Base-by-base conservation (phyloP, 2,797 vertebrate species). In the Parotocinclus haroldoi region DNA sequence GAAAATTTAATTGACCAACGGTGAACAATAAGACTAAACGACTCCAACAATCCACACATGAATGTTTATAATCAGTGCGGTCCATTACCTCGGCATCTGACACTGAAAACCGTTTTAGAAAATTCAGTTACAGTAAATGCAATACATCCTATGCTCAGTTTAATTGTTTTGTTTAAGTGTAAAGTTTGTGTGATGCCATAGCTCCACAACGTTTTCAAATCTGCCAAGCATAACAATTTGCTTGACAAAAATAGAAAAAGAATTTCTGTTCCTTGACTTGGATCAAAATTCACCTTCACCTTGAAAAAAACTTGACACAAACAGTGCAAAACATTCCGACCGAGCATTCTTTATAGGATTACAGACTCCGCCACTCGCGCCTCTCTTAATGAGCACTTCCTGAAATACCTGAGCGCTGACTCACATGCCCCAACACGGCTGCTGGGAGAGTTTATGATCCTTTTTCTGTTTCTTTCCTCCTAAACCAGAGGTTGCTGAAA, bases 371-470 rank as follows among this genome's bases (percentile, higher is more conserved):
- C 55, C 51, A 27, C 57, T 46, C 50, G 36, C 38, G 39, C 66
- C 58, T 48, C 27, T 53, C 45, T 66, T 67, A 62, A 68, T 51
- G 57, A 39, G 60, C 17, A 50, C 58, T 62, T 72, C 63, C 64
- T 68, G 54, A 58, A 63, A 79, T 75, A 70, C 72, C 67, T 68
- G 54, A 45, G 12, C 53, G 42, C 66, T 67, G 46, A 63, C 63
- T 72, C 72, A 72, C 66, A 71, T 63, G 66, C 27, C 59, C 3
- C 13, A 58, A 37, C 53, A 63, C 52, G 62, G 60, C 57, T 19
- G 53, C 10, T 53, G 60, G 44, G 48, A 39, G 55, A 45, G 12
- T 37, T 19, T 45, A 14, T 14, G 12, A 42, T 66, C 9, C 63
- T 57, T 39, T 45, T 57, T 1, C 52, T 13, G 16, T 42, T 11